Evolutionary conservation across 2,797 vertebrate species (phyloP).

Genomic region (Rallus crepitans): DNA sequence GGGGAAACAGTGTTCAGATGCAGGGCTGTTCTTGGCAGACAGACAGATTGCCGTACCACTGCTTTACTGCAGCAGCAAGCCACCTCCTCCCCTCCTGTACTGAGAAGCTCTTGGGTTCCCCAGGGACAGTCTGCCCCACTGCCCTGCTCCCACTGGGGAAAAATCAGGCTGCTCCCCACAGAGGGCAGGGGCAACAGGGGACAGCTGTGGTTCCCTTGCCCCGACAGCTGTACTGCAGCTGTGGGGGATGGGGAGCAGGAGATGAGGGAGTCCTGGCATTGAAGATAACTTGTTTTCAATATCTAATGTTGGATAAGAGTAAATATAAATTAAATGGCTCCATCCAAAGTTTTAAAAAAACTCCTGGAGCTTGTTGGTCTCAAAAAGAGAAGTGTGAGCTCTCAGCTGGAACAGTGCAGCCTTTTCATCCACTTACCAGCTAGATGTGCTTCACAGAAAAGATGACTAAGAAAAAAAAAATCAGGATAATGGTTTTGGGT

Average conservation of each 20-base stretch:
- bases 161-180: not conserved
- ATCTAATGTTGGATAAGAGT: not conserved
- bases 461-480: not conserved
- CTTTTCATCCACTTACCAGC: not conserved
- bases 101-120: not conserved
- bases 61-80: not conserved
- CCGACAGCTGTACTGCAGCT: not conserved
- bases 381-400: not conserved
- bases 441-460: not conserved
- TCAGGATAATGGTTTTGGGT: no score
- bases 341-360: not conserved
- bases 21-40: not conserved
- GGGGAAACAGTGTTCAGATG: not conserved
- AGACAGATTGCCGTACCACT: not conserved
- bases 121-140: not conserved
- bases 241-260: not conserved
- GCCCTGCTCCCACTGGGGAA: not conserved
- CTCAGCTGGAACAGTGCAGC: not conserved
- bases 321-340: not conserved
- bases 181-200: not conserved
- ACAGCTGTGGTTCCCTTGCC: fast-evolving
- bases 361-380: not conserved
- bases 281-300: not conserved
- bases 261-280: fast-evolving
- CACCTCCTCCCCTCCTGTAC: not conserved